Percentiles rank a stretch among this genome's conserved stretches.
Evolutionary conservation across 2,113 vertebrate species (phyloP).

Genomic region (Pygoscelis antarcticus): DNA sequence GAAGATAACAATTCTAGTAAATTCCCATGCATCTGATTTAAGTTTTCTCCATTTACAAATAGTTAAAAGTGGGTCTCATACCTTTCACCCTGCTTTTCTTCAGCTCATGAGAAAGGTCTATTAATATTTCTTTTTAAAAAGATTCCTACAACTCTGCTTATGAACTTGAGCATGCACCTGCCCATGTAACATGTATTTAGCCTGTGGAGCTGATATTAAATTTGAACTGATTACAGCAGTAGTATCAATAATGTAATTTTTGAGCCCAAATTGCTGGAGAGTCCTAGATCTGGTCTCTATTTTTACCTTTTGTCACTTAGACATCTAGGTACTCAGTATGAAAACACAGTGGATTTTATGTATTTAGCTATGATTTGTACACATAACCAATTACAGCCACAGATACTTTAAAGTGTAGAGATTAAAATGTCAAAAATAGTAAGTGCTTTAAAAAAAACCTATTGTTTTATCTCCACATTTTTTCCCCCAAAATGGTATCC

Average conservation of each 20-base stretch:
- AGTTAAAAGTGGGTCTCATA: neutral
- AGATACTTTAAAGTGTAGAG: neutral
- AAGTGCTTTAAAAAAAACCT: neutral
- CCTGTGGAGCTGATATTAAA: neutral
- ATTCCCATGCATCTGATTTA: neutral
- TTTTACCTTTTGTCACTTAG: neutral
- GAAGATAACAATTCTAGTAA: neutral
- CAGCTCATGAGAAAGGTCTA: neutral
- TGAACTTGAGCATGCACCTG: neutral
- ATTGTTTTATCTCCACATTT: neutral
- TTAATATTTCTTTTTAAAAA: neutral
- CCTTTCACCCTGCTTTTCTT: neutral
- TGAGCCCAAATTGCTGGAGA: neutral
- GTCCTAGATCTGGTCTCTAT: neutral
- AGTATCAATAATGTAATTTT: neutral
- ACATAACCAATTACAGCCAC: neutral
- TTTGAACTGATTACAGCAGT: neutral
- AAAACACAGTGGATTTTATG: neutral
- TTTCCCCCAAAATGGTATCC: neutral
- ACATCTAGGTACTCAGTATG: neutral
- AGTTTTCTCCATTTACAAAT: neutral
- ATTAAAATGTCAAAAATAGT: neutral
- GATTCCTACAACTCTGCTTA: neutral
- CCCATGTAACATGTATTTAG: neutral
- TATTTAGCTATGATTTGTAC: neutral